These are phyloP conservation scores for Salvelinus alpinus DNA, from an alignment of 2,113 vertebrate genomes.

Conservation along the genomic window DNA sequence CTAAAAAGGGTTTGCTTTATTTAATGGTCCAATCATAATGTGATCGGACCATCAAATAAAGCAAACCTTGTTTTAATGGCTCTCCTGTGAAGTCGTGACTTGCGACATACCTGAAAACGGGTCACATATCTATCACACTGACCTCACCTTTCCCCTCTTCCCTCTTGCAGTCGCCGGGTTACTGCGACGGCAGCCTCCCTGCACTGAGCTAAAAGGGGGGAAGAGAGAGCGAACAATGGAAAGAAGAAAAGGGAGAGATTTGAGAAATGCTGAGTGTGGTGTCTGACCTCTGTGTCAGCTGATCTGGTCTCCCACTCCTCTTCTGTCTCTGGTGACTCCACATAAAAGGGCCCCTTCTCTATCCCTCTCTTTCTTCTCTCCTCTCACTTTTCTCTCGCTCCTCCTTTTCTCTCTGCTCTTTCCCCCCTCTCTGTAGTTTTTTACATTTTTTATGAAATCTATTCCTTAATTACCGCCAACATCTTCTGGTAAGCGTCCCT, in stretches of 20 bases:
- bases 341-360: slow-evolving; percentile 24
- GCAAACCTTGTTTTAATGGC: too few relatives aligned
- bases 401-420: not conserved
- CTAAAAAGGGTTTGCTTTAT: not conserved
- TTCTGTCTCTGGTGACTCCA: slow-evolving; percentile 22
- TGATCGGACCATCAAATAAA: too few relatives aligned
- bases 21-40: not conserved
- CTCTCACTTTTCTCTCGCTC: not conserved
- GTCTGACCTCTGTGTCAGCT: slow-evolving; percentile 27
- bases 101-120: too few relatives aligned
- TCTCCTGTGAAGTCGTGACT: too few relatives aligned
- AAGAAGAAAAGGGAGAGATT: not conserved
- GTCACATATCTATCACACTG: not conserved
- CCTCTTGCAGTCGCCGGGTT: not conserved
- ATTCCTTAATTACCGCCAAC: slow-evolving; percentile 46
- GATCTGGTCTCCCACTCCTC: slow-evolving; percentile 4
- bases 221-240: not conserved
- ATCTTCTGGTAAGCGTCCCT: slow-evolving; percentile 35
- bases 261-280: slow-evolving; percentile 31
- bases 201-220: not conserved
- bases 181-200: slow-evolving; percentile 12
- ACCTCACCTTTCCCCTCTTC: not conserved
- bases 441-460: slow-evolving; percentile 44
- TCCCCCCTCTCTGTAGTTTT: slow-evolving; percentile 4
- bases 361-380: not conserved